Evolutionary conservation across 2,113 vertebrate genomes (phyloP).

Genomic region (Recurvirostra avosetta): DNA sequence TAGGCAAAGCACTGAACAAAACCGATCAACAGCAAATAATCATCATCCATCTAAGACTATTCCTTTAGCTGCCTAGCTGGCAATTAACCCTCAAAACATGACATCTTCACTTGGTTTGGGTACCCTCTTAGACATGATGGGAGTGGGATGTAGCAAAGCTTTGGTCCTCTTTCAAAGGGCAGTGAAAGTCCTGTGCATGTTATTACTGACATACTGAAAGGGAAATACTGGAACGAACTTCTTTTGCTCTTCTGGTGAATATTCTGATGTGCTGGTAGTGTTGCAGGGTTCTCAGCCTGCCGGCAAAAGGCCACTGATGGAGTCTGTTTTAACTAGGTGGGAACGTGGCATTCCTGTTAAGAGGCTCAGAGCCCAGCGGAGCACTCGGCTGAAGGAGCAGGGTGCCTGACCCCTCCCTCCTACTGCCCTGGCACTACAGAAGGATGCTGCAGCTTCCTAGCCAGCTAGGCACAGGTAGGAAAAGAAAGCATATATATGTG

Average conservation of each 20-base stretch:
- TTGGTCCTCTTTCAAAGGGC: neutral
- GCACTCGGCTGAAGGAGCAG: neutral
- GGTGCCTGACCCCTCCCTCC: accelerated
- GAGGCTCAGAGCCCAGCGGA: neutral
- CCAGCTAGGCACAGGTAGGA: neutral
- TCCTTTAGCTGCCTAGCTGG: neutral
- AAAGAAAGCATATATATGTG: neutral
- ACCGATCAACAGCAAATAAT: neutral
- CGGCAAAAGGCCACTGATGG: neutral
- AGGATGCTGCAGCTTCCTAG: neutral
- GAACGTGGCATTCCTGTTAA: accelerated
- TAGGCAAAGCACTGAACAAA: neutral
- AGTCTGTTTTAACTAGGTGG: neutral
- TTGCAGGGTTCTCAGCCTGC: neutral
- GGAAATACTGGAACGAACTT: neutral
- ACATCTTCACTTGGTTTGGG: neutral
- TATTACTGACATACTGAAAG: neutral
- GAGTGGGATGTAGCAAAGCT: neutral
- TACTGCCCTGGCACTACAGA: neutral
- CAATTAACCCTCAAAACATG: neutral
- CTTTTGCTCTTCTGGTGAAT: neutral
- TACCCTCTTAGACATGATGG: neutral
- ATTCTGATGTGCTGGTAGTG: neutral
- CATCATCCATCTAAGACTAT: neutral
- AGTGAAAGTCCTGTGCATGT: neutral